Base-by-base conservation (phyloP, 2,113 vertebrate genomes). In the Xenopus laevis region DNA sequence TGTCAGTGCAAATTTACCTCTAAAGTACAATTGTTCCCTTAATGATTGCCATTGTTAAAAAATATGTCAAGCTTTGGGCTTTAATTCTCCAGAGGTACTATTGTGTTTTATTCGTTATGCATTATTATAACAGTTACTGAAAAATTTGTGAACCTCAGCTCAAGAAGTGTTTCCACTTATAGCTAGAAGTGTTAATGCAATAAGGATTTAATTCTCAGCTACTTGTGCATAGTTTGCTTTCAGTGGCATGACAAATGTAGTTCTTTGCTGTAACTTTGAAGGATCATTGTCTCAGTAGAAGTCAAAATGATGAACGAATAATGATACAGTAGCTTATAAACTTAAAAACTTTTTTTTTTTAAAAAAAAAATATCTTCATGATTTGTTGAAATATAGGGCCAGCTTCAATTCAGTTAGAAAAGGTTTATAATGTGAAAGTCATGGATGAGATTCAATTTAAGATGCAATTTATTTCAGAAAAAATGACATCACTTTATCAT, bases 11-110 rank as follows among this genome's bases (percentile, higher is more conserved):
- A 63, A 76, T 76, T 62, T 68, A 62, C 45, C 13, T 44, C 58
- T 76, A 58, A 62, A 76, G 73, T 69, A 61, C 72, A 53, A 74
- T 58, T 62, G 65, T 76, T 74, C 53, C 65, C 57, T 68, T 69
- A 68, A 68, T 63, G 58, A 75, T 45, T 75, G 58, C 58, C 27
- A 75, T 68, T 75, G 73, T 75, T 27, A 27, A 68, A 72, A 75
- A 68, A 50, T 50, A 50, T 50, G 27, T 44, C 53, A 55, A 59
- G 58, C 50, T 58, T n/a, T 69, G 65, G 52, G 17, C 73, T 75
- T 75, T 68, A 50, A 40, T 75, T 30, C n/a, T 53, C 68, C 73
- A 62, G 20, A 57, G 73, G 46, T 68, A 46, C 73, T 58, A 68
- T 68, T 75, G 58, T 75, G 59, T 27, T 27, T 27, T 27, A n/a